Percentiles rank a stretch among this genome's conserved stretches.
Conservation (phyloP, 2,888 invertebrate genomes). For the Tetanocera ferruginea region DNA sequence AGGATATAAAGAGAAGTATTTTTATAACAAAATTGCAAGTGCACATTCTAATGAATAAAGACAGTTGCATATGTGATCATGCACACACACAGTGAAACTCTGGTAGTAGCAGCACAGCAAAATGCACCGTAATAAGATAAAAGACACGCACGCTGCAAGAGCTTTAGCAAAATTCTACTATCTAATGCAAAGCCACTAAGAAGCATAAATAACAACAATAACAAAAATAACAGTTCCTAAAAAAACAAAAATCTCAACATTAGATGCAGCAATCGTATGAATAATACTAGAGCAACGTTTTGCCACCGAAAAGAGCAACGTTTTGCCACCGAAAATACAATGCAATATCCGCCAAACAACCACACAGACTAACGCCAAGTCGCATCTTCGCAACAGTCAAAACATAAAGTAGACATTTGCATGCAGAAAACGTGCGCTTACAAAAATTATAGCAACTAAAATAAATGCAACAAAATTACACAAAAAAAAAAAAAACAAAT, state of each 20-base stretch:
- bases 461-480: not conserved
- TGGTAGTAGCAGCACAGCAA: too few species aligned
- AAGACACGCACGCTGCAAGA: not conserved
- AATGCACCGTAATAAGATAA: not conserved
- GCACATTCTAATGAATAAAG: too few species aligned
- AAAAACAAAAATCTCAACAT: not conserved
- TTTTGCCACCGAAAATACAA: slow-evolving; percentile 18
- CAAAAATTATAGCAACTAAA: slow-evolving; percentile 4
- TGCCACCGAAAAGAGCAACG: not conserved
- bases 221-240: too few species aligned
- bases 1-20: too few species aligned
- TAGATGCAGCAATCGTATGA: not conserved
- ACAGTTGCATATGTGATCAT: too few species aligned
- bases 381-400: not conserved
- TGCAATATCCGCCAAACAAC: not conserved
- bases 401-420: slow-evolving; percentile 20
- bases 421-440: slow-evolving; percentile 7
- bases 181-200: too few species aligned
- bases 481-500: not conserved
- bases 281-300: not conserved
- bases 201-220: not conserved
- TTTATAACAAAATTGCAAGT: too few species aligned
- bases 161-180: not conserved
- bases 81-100: too few species aligned
- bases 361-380: not conserved